Evolutionary conservation across 2,113 vertebrate species (phyloP), one percentile per base, ranked within the genome.

Genomic region (Odocoileus hemionus): DNA sequence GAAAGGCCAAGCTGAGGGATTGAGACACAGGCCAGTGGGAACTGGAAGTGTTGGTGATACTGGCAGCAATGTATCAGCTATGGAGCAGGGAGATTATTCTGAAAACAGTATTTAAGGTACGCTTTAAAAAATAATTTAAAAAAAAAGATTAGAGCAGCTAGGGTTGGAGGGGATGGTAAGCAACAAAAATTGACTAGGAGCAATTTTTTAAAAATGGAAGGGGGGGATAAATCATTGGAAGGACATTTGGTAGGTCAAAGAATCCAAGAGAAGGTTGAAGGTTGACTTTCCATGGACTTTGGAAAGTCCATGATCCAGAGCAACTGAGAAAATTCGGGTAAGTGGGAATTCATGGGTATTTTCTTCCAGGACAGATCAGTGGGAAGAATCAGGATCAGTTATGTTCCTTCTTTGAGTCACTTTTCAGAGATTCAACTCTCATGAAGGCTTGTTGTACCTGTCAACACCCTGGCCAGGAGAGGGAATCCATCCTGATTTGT

Each of bases 21-120:
- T 47, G 52, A 85, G 30, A n/a, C 11, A 45, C 19, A 57, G 28
- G 13, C 1, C 39, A 78, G 21, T 11, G 17, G 70, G 43, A 85
- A 28, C 0, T 23, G 3, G 10, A 57, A 89, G 15, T 14, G 55
- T 0, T 80, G 23, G 76, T 28, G 33, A 16, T 54, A 36, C 25
- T 28, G 28, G n/a, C 16, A 76, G 52, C 50, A 4, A 21, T 33
- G 2, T 5, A 12, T 74, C 54, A 39, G 5, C 17, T 54, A 2
- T 70, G 30, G 26, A 8, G 21, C 1, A 5, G 15, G 5, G 21
- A 74, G 30, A 36, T 76, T n/a, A 58, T 86, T 93, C 26, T 45
- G 30, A n/a, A 86, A 60, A 14, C 23, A 21, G 5, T 30, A 47
- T 30, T 7, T 5, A 54, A 78, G 30, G 1, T 85, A 2, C 0